phyloP scores from a whole-genome alignment of 2,888 invertebrate species.

The Nipponacmea schrenckii region DNA sequence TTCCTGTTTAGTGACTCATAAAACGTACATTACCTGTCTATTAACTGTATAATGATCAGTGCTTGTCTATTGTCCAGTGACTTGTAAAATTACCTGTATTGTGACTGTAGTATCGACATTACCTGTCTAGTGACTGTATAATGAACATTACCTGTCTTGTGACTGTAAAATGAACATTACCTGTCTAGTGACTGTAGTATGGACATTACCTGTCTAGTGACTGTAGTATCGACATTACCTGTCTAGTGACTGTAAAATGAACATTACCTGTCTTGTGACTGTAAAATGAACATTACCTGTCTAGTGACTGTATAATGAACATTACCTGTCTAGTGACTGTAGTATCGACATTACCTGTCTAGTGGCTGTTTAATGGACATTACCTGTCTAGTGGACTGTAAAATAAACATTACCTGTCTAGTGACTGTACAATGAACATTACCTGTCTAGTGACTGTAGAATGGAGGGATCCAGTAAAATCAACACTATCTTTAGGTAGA shows the following conservation, averaged over 20 bases:
- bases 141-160: conserved; percentile 43
- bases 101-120: too few relatives aligned
- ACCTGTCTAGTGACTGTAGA: conserved; percentile 39
- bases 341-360: too few relatives aligned
- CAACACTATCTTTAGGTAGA: conserved; percentile 61
- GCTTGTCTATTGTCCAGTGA: too few relatives aligned
- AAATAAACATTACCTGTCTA: conserved; percentile 42
- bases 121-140: too few relatives aligned
- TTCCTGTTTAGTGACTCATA: conserved; percentile 64
- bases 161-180: too few relatives aligned
- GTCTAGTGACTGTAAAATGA: conserved; percentile 57
- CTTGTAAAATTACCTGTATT: too few relatives aligned
- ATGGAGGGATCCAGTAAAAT: conserved; percentile 64
- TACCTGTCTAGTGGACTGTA: not conserved
- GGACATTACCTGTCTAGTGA: too few relatives aligned
- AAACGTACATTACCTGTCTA: too few relatives aligned
- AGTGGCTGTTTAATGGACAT: conserved; percentile 52
- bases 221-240: too few relatives aligned
- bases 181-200: too few relatives aligned
- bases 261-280: conserved; percentile 12
- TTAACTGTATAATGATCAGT: too few relatives aligned
- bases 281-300: conserved; percentile 44
- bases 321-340: too few relatives aligned
- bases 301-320: conserved; percentile 28
- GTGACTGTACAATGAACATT: conserved; percentile 38